Conservation (phyloP, 2,113 vertebrate genomes). For the Leptocoma aspasia region DNA sequence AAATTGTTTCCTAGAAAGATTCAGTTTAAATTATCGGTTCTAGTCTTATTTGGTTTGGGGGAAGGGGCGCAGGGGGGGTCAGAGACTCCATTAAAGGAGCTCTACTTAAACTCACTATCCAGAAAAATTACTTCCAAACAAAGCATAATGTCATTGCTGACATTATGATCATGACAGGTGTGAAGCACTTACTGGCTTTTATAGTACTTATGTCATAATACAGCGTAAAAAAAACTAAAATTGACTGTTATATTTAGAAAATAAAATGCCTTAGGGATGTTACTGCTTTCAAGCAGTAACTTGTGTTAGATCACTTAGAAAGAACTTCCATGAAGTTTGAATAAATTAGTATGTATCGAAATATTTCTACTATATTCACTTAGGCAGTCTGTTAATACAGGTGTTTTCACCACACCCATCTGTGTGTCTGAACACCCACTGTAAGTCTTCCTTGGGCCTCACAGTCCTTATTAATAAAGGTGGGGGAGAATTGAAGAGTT, state of each 20-base stretch:
- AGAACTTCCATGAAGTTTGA: not conserved
- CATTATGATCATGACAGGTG: not conserved
- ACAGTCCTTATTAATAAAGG: not conserved
- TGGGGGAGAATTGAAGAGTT: not conserved
- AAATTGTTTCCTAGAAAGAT: not conserved
- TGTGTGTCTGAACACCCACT: not conserved
- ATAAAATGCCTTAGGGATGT: constrained; percentile 1
- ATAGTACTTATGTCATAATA: not conserved
- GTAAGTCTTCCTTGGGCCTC: not conserved
- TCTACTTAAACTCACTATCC: not conserved
- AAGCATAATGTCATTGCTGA: not conserved
- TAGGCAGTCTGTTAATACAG: not conserved
- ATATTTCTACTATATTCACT: not conserved
- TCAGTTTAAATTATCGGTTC: not conserved
- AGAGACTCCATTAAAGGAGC: not conserved
- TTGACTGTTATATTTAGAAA: not conserved
- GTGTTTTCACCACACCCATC: not conserved
- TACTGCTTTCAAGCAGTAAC: not conserved
- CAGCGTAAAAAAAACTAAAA: not conserved
- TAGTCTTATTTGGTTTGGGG: not conserved
- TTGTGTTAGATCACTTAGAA: not conserved
- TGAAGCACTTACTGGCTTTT: not conserved
- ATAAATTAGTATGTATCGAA: constrained; percentile 12
- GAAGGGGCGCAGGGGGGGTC: not conserved
- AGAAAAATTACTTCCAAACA: not conserved